Evolutionary conservation across 2,113 vertebrate species (phyloP).

Genomic region (Semnornis frantzii): DNA sequence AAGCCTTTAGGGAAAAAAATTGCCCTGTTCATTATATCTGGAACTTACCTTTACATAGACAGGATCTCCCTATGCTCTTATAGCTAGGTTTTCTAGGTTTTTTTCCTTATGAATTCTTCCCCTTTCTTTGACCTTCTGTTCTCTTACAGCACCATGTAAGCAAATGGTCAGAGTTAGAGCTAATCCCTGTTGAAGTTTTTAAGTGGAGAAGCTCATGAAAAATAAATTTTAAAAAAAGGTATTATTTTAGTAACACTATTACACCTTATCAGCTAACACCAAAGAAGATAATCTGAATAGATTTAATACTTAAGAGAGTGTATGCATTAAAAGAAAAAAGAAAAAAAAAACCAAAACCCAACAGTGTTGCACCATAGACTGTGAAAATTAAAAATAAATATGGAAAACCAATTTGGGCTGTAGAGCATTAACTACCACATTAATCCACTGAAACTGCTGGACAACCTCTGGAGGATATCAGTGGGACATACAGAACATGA

Average conservation of each 20-base stretch:
- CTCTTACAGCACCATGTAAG: not conserved
- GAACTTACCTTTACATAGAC: not conserved
- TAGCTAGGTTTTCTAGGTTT: not conserved
- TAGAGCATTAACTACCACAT: not conserved
- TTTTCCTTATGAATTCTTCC: not conserved
- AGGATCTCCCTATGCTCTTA: not conserved
- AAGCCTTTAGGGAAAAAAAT: constrained; percentile 1
- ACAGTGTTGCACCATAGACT: not conserved
- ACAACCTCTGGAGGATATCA: not conserved
- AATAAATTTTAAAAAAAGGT: not conserved
- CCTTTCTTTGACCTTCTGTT: not conserved
- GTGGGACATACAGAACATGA: not conserved
- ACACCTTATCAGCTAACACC: not conserved
- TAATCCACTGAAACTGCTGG: not conserved
- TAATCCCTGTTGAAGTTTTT: not conserved
- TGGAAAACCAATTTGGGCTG: not conserved
- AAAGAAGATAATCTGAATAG: not conserved
- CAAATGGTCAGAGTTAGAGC: not conserved
- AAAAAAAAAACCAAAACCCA: not conserved
- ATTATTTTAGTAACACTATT: not conserved
- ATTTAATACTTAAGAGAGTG: not conserved
- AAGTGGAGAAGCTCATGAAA: not conserved
- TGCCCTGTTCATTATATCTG: not conserved
- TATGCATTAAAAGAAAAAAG: not conserved
- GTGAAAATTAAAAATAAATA: not conserved